Evolutionary conservation across 2,888 invertebrate genomes (phyloP), one percentile per base, ranked within the genome.

Genomic region (Noctuana brunneofusca): DNA sequence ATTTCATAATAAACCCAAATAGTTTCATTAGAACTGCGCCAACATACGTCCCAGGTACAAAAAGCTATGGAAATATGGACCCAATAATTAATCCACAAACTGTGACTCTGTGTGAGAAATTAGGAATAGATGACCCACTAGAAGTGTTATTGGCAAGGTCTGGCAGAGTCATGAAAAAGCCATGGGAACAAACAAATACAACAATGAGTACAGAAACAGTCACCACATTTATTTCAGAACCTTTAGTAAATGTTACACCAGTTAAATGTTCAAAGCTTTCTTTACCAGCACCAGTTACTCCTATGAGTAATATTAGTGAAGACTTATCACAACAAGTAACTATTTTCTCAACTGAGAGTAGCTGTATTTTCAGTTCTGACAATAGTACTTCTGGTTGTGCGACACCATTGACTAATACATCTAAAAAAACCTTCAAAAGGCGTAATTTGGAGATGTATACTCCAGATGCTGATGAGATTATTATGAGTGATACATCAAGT

Each of bases 61-160:
- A 75, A n/a, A 83, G 78, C 60, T 70, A 79, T 16, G 71, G 78
- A 46, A 92, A 93, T 55, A 90, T 84, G 12, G 87, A 86, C 49
- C 92, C 94, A 2, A 83, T 93, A 69, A 77, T 93, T 30, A 96
- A 96, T 78, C 93, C 94, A 12, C 96, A 96, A 79, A 96, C 96
- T 8, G 87, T 92, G 12, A 76, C 86, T 14, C 92, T 96, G 48
- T 96, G 96, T 82, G 92, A 94, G 52, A 92, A 81, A 66, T 81
- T 96, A 41, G 94, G 94, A 0, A 94, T 98, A 62, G 96, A 96
- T 78, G 97, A 98, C 87, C 98, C 98, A 0, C 84, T 96, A 12
- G 93, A 93, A 68, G 86, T 96, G 38, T 80, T 95, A 0, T 80
- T 94, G 80, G 83, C 93, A 12, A 81, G 93, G 63, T 81, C 81